Conservation (phyloP, 1,140 invertebrate genomes). For the Cydia splendana region DNA sequence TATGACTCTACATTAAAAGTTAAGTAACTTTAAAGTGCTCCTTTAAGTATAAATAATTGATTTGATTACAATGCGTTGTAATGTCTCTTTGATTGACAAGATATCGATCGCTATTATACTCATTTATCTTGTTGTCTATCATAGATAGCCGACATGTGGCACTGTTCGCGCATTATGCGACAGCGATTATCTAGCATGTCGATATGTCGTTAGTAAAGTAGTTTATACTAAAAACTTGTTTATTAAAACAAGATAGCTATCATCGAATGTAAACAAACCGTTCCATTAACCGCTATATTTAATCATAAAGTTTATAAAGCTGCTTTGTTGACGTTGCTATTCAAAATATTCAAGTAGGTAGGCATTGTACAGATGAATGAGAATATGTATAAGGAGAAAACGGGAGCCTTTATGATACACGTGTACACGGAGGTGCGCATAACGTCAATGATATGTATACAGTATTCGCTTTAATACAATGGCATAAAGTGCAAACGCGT, state of each 20-base stretch:
- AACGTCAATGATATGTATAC: background rate
- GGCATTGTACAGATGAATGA: background rate
- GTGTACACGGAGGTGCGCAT: background rate
- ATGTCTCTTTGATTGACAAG: slow-evolving; percentile 46
- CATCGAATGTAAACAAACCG: slow-evolving; percentile 12
- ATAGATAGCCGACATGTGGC: slow-evolving; percentile 37
- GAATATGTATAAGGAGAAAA: background rate
- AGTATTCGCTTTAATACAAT: background rate
- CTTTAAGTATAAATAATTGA: slow-evolving; percentile 43
- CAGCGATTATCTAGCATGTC: background rate
- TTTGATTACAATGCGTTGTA: slow-evolving; percentile 46
- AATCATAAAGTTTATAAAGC: background rate
- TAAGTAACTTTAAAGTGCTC: slow-evolving; percentile 32
- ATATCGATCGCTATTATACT: slow-evolving; percentile 42
- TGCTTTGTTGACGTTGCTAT: slow-evolving; percentile 8
- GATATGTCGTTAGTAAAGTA: slow-evolving; percentile 7
- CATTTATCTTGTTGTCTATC: slow-evolving; percentile 50
- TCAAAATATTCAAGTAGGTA: background rate
- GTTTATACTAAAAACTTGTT: slow-evolving; percentile 13
- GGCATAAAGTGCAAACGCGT: background rate
- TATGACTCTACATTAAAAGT: background rate
- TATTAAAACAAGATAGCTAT: background rate
- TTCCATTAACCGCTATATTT: background rate
- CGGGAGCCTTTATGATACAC: background rate
- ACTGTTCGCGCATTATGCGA: slow-evolving; percentile 40